Evolutionary conservation across 2,797 vertebrate genomes (phyloP), one percentile per base, ranked within the genome.

Genomic region (Siniperca obscura): DNA sequence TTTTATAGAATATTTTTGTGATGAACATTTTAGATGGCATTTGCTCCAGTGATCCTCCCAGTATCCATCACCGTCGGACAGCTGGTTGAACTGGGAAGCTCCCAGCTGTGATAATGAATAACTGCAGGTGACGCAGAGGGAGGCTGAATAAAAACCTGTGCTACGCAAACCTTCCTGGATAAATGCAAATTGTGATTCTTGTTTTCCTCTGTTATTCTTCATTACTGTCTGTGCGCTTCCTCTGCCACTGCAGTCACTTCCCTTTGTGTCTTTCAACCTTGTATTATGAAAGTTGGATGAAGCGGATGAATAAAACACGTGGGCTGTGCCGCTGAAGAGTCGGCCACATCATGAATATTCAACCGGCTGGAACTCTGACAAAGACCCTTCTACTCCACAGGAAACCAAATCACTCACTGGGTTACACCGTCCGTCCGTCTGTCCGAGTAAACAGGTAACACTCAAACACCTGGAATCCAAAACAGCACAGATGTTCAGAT

Each of bases 301-400:
- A 34, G 65, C 27, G 1, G 65, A 89, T 95, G 46, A 92, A 94
- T 94, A 87, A 95, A 94, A 89, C 78, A 93, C 91, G 67, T 10
- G 0, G 7, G 9, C 34, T 57, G 76, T 3, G 62, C 53, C 25
- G 62, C 86, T 8, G 60, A 48, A 2, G 60, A 70, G 77, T 78
- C 34, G 81, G 68, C 34, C 87, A 59, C 78, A 77, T 88, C 82
- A 19, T 60, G 82, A 72, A 46, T 85, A 94, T 95, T 94, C 74
- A 94, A 3, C 42, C 87, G 46, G 56, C 78, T 80, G 90, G 69
- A 84, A 70, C 70, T 73, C 81, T 61, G 83, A 88, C 86, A 76
- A 66, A 85, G 73, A 80, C 71, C 42, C 46, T 5, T 17, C 59
- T 14, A 7, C 66, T 66, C 57, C 44, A 13, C 65, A 11, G n/a